A percentile compares a stretch with the other conserved stretches of the same genome.
phyloP scores from a whole-genome alignment of 2,888 invertebrate genomes.

The Epirrhoe alternata region DNA sequence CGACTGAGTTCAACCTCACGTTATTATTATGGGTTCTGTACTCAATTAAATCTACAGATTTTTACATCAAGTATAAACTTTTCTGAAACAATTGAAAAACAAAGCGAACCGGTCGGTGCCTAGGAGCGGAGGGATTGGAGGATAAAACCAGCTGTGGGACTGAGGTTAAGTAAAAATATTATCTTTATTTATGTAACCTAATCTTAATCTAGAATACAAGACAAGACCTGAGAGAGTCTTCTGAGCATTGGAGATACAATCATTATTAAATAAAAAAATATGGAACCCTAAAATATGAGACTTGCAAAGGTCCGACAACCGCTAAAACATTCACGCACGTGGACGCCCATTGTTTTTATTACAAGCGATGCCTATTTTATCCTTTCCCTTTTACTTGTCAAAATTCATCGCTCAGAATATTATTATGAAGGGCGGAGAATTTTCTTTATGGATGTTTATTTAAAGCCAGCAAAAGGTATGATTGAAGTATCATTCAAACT shows the following conservation, averaged over 20 bases:
- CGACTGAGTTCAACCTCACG: not conserved
- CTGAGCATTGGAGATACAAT: too few relatives aligned
- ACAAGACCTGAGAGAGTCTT: too few relatives aligned
- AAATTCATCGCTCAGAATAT: not conserved
- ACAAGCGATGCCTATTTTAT: not conserved
- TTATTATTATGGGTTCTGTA: not conserved
- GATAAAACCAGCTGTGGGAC: too few relatives aligned
- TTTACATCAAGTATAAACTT: too few relatives aligned
- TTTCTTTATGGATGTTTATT: not conserved
- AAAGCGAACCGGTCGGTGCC: too few relatives aligned
- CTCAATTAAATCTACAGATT: not conserved
- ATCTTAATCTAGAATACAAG: too few relatives aligned
- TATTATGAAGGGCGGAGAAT: not conserved
- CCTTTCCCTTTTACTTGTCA: slow-evolving; percentile 1
- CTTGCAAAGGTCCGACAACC: not conserved
- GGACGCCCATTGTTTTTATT: slow-evolving; percentile 1
- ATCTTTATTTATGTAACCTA: too few relatives aligned
- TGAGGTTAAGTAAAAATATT: too few relatives aligned
- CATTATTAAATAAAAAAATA: too few relatives aligned
- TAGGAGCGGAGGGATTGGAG: too few relatives aligned
- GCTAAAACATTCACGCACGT: slow-evolving; percentile 1
- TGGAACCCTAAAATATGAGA: not conserved
- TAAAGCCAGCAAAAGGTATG: not conserved
- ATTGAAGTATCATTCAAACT: not conserved
- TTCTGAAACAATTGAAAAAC: too few relatives aligned